phyloP scores from a whole-genome alignment of 2,797 vertebrate species.

The Lepus oiostolus region DNA sequence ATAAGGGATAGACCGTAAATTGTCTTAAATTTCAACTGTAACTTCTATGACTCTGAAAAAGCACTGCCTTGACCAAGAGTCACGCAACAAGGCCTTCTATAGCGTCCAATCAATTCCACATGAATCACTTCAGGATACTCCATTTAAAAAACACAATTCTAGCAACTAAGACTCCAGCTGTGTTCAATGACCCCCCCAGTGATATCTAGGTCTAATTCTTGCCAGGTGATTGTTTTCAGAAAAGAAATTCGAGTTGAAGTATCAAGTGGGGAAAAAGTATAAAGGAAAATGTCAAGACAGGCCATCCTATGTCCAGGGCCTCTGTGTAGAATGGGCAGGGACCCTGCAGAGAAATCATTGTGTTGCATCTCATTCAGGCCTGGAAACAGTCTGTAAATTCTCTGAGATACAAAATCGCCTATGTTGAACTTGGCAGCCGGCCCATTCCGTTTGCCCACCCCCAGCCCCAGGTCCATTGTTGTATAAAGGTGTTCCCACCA shows the following conservation, averaged over 20 bases:
- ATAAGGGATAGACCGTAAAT: not conserved
- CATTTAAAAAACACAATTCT: constrained; percentile 46
- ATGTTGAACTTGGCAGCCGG: constrained; percentile 43
- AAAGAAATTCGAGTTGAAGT: constrained; percentile 69
- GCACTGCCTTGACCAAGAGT: not conserved
- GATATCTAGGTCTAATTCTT: constrained; percentile 55
- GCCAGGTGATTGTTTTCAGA: constrained; percentile 75
- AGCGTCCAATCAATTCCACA: constrained; percentile 45
- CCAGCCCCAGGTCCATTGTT: not conserved
- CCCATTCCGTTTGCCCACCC: not conserved
- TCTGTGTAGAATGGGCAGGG: not conserved
- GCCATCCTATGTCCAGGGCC: not conserved
- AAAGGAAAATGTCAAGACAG: constrained; percentile 66
- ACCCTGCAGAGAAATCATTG: constrained; percentile 33
- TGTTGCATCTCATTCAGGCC: not conserved
- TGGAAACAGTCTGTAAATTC: constrained; percentile 5
- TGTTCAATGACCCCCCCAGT: constrained; percentile 23
- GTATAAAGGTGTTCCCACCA: not conserved
- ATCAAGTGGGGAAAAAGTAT: not conserved
- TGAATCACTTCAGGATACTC: constrained; percentile 24
- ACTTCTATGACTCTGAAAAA: constrained; percentile 49
- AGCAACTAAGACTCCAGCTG: constrained; percentile 57
- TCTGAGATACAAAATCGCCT: constrained; percentile 21
- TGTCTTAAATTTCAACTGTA: not conserved
- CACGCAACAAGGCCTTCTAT: constrained; percentile 4